Evolutionary conservation across 2,797 vertebrate genomes (phyloP).

Genomic region (Bufotes viridis): DNA sequence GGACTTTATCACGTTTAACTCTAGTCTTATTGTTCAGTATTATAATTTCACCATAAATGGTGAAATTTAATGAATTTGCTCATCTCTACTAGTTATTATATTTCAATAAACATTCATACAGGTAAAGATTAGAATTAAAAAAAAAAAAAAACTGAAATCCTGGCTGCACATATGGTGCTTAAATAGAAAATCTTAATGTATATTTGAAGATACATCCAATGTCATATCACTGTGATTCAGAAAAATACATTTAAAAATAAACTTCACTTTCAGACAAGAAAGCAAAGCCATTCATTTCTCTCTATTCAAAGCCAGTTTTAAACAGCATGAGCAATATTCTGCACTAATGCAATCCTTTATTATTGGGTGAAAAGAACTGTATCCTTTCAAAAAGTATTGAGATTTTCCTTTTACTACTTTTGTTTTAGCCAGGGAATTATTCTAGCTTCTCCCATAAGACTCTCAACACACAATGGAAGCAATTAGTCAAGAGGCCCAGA

Average conservation of each 20-base stretch:
- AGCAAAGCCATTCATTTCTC: background rate
- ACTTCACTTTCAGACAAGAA: background rate
- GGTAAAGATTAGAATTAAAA: too few species aligned
- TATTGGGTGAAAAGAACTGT: slow-evolving; percentile 31
- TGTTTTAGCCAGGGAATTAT: slow-evolving; percentile 63
- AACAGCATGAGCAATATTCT: background rate
- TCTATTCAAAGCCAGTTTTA: background rate
- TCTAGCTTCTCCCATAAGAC: slow-evolving; percentile 62
- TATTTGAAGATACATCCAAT: background rate
- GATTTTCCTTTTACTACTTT: slow-evolving; percentile 65
- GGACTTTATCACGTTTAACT: too few species aligned
- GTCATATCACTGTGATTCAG: background rate
- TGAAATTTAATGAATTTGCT: too few species aligned
- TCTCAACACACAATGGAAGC: slow-evolving; percentile 67
- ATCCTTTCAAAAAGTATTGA: slow-evolving; percentile 38
- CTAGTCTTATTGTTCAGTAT: too few species aligned
- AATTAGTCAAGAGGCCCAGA: slow-evolving; percentile 71
- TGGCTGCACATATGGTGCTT: background rate
- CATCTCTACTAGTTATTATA: too few species aligned
- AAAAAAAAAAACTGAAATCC: background rate
- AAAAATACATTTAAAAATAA: background rate
- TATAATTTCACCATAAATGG: too few species aligned
- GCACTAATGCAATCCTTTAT: slow-evolving; percentile 42
- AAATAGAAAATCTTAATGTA: background rate
- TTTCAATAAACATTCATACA: too few species aligned